Evolutionary conservation across 2,888 invertebrate species (phyloP).

Genomic region (Agrotis segetum): DNA sequence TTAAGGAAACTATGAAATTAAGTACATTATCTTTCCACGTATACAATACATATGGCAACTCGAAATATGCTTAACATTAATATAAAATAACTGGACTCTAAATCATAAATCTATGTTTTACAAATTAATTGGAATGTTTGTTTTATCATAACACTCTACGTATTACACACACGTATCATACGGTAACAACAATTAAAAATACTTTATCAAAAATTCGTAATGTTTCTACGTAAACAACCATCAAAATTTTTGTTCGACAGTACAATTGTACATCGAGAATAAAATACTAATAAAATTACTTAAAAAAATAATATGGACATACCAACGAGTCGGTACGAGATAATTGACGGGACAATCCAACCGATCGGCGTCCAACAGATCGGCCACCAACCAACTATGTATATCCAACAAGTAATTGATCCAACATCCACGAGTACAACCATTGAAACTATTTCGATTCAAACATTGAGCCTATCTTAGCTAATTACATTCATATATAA

Average conservation of each 20-base stretch:
- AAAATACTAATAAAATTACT: constrained; percentile 82
- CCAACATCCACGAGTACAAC: constrained; percentile 76
- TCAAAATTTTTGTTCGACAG: constrained; percentile 70
- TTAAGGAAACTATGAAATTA: constrained; percentile 76
- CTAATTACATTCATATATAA: constrained; percentile 73
- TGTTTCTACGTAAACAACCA: constrained; percentile 75
- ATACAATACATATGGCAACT: constrained; percentile 86
- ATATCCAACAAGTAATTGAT: constrained; percentile 73
- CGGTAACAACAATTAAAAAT: constrained; percentile 87
- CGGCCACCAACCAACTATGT: constrained; percentile 67
- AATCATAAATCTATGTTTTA: constrained; percentile 74
- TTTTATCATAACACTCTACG: constrained; percentile 74
- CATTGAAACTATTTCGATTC: constrained; percentile 75
- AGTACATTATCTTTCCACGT: constrained; percentile 83
- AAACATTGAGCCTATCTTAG: constrained; percentile 78
- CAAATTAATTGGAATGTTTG: constrained; percentile 82
- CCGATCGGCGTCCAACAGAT: constrained; percentile 70
- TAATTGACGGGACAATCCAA: constrained; percentile 88
- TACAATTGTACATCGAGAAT: constrained; percentile 66
- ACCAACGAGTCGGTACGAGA: constrained; percentile 75
- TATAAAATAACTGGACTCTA: constrained; percentile 65
- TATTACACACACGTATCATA: constrained; percentile 78
- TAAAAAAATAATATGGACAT: constrained; percentile 88
- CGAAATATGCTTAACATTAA: constrained; percentile 75
- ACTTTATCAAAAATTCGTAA: constrained; percentile 78